These are phyloP conservation scores for Acanthis flammea DNA, from an alignment of 2,797 vertebrate genomes.

Conservation along the genomic window DNA sequence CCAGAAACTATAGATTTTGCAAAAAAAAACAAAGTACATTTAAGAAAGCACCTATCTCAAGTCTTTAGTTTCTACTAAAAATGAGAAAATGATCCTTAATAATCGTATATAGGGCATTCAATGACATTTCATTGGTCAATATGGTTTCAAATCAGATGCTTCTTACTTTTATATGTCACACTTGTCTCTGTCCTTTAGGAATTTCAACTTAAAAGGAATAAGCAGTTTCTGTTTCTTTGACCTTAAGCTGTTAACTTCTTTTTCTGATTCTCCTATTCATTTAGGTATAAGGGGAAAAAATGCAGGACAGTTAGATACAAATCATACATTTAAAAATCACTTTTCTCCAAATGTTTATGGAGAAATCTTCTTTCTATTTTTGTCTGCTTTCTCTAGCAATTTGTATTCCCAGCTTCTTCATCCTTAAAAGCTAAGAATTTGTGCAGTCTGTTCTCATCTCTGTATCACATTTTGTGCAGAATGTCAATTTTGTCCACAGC, in stretches of 20 bases:
- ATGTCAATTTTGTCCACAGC: neutral
- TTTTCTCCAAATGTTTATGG: neutral
- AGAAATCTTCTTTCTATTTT: neutral
- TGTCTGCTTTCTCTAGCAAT: neutral
- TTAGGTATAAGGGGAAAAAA: constrained; percentile 13
- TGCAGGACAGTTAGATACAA: neutral
- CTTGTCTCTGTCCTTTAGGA: constrained; percentile 7
- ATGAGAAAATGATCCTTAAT: neutral
- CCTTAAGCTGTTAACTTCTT: constrained; percentile 23
- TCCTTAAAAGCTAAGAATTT: neutral
- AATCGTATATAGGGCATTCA: neutral
- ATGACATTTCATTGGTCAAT: neutral
- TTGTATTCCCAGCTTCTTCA: neutral
- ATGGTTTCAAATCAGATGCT: neutral
- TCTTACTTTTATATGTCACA: neutral
- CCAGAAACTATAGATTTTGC: neutral
- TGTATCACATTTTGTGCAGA: neutral
- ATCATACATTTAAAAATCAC: neutral
- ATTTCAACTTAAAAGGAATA: constrained; percentile 18
- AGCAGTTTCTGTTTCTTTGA: neutral
- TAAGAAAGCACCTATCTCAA: neutral
- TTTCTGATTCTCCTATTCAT: constrained; percentile 42
- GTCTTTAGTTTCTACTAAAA: neutral
- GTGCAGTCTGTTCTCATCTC: neutral
- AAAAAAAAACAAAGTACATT: neutral